These are phyloP conservation scores for Zapus hudsonius DNA, from an alignment of 2,113 vertebrate species.

Conservation along the genomic window DNA sequence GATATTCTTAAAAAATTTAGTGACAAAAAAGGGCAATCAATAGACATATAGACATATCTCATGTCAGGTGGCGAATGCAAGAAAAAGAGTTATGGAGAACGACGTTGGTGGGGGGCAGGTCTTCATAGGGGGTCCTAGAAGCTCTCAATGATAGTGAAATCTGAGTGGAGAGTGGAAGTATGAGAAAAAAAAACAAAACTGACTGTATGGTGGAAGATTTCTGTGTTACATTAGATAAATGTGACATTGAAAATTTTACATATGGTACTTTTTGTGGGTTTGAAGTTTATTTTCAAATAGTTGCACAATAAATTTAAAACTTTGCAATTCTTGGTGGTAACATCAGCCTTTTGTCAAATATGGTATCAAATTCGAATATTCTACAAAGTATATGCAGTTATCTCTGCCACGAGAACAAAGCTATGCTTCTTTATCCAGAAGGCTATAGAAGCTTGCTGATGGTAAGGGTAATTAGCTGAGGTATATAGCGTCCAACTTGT, in stretches of 20 bases:
- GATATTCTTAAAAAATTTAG: too few relatives aligned
- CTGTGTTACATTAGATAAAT: constrained; percentile 18
- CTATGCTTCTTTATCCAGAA: constrained; percentile 17
- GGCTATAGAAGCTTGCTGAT: constrained; percentile 36
- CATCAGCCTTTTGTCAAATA: constrained; percentile 22
- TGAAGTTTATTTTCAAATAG: neutral
- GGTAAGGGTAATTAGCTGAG: constrained; percentile 16
- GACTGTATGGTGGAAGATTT: neutral
- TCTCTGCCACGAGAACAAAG: neutral
- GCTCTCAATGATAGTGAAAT: neutral
- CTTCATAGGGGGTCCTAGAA: too few relatives aligned
- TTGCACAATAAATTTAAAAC: constrained; percentile 34
- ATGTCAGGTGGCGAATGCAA: neutral
- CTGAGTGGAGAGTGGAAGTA: constrained; percentile 1
- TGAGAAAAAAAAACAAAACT: neutral
- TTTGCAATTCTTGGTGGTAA: constrained; percentile 25
- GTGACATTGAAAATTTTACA: neutral
- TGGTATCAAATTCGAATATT: constrained; percentile 34
- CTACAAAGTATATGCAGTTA: constrained; percentile 21
- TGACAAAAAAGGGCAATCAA: neutral
- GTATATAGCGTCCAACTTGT: constrained; percentile 21
- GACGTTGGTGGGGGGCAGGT: too few relatives aligned
- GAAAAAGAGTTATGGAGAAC: too few relatives aligned
- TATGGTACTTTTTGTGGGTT: neutral
- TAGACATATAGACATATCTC: neutral